A percentile compares a stretch with the other conserved stretches of the same genome.
Evolutionary conservation across 2,797 vertebrate genomes (phyloP).

Genomic region (Pristis pectinata): DNA sequence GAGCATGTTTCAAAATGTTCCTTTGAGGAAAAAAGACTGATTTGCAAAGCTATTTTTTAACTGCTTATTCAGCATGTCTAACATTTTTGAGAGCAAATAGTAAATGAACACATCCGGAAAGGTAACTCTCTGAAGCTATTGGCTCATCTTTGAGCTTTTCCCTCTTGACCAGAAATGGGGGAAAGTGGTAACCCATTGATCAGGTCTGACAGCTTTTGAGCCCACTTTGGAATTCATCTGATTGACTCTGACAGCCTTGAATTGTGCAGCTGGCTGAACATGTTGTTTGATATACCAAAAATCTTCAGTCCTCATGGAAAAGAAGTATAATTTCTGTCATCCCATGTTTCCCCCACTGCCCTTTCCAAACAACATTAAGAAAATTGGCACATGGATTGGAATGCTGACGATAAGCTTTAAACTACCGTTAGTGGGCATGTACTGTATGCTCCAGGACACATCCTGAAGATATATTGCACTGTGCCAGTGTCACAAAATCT

Average conservation of each 20-base stretch:
- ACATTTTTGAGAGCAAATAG: not conserved
- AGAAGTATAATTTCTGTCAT: not conserved
- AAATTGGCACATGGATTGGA: not conserved
- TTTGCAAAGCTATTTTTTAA: not conserved
- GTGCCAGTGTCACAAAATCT: not conserved
- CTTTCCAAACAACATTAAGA: not conserved
- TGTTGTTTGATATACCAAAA: not conserved
- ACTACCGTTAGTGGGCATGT: not conserved
- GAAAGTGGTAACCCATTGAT: not conserved
- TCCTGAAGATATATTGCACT: not conserved
- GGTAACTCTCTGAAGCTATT: not conserved
- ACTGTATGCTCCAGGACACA: not conserved
- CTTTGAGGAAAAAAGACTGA: not conserved
- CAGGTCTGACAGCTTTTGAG: not conserved
- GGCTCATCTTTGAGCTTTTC: conserved; percentile 5
- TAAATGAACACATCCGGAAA: not conserved
- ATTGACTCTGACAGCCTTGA: not conserved
- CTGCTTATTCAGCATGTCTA: not conserved
- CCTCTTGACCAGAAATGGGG: not conserved
- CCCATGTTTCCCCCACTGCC: not conserved
- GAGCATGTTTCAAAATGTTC: not conserved
- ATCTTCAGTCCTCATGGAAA: not conserved
- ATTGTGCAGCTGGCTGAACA: not conserved
- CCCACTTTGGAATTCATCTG: not conserved
- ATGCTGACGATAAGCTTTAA: not conserved